phyloP scores from a whole-genome alignment of 1,140 invertebrate genomes.

The Aphis craccivora region DNA sequence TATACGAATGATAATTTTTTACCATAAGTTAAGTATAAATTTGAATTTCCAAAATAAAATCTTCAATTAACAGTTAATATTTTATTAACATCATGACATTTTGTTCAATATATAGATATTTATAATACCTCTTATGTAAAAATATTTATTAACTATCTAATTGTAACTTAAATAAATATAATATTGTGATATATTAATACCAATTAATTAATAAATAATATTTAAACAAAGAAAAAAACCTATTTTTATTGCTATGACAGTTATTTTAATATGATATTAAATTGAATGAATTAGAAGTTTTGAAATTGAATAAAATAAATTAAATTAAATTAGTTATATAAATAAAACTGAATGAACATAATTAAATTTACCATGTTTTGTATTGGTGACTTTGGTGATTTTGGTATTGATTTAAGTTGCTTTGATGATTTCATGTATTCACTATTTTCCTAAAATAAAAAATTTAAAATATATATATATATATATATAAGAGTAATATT shows the following conservation, averaged over 20 bases:
- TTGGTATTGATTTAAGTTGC: background rate
- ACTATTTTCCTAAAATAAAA: background rate
- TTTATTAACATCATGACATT: no score
- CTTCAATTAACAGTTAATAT: no score
- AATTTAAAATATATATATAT: no score
- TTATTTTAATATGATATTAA: background rate
- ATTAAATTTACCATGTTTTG: constrained; percentile 23
- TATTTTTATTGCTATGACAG: background rate
- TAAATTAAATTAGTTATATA: background rate
- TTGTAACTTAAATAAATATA: background rate
- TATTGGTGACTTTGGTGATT: background rate
- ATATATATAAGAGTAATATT: background rate
- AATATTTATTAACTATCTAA: background rate
- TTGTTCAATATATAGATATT: no score
- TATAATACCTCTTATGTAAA: background rate
- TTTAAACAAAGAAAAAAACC: background rate
- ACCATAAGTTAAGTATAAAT: no score
- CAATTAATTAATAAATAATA: background rate
- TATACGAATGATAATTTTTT: no score
- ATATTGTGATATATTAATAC: background rate
- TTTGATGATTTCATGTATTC: background rate
- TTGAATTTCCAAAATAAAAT: no score
- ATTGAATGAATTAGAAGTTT: background rate
- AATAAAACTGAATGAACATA: background rate
- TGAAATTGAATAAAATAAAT: background rate